phyloP scores from a whole-genome alignment of 1,140 invertebrate species.

The Drosophila nikananu region DNA sequence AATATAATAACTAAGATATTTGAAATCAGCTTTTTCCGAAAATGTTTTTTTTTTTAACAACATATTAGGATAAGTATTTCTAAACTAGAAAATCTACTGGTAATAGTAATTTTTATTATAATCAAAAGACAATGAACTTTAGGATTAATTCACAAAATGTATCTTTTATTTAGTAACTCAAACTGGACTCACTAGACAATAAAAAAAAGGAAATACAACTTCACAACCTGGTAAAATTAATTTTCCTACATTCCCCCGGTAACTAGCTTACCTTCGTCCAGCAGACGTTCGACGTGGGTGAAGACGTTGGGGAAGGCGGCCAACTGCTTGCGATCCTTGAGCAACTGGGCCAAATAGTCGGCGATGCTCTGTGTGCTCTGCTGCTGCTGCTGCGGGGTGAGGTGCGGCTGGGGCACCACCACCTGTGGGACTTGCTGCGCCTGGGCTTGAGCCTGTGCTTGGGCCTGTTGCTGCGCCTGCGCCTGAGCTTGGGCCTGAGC shows the following conservation, averaged over 20 bases:
- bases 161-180: not conserved
- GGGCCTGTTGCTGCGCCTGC: conserved; percentile 64
- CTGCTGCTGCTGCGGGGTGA: conserved; percentile 87
- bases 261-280: conserved; percentile 96
- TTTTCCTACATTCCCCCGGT: not conserved
- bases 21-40: not conserved
- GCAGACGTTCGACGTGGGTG: conserved; percentile 98
- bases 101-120: too few species aligned
- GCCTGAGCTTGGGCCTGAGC: conserved; percentile 60
- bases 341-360: conserved; percentile 99
- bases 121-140: not conserved
- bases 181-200: not conserved
- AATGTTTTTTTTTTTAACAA: not conserved
- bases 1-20: not conserved
- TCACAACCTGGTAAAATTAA: not conserved
- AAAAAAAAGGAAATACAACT: conserved; percentile 15
- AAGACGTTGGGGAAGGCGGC: conserved; percentile 99
- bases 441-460: conserved; percentile 53
- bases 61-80: not conserved
- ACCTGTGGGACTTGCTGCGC: conserved; percentile 66
- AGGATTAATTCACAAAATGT: not conserved
- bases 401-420: conserved; percentile 83
- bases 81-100: too few species aligned
- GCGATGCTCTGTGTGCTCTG: conserved; percentile 97
- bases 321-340: conserved; percentile 99